Conservation (phyloP, 64 coral and sea anemone genomes). For the Porites australiensis region DNA sequence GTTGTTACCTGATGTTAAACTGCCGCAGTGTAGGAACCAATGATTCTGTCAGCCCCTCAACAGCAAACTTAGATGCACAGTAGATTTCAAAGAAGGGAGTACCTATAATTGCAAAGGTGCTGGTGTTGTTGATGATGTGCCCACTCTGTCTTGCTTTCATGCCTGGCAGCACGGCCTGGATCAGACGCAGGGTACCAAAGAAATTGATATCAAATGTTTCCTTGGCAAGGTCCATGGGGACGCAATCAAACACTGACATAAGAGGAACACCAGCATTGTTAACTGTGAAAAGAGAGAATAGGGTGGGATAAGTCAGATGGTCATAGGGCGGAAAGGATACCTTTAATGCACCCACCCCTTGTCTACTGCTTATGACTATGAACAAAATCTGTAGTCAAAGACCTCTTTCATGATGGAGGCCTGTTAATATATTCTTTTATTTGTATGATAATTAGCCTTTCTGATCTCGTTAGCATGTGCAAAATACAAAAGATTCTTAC, state of each 20-base stretch:
- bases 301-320: too few species aligned
- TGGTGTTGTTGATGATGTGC: conserved; percentile 59
- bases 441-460: too few species aligned
- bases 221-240: conserved; percentile 21
- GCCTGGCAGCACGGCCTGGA: conserved; percentile 37
- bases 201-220: conserved; percentile 52
- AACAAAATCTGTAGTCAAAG: too few species aligned
- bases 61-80: conserved; percentile 75
- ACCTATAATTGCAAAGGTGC: conserved; percentile 46
- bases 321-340: background rate
- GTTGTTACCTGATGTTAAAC: conserved; percentile 72
- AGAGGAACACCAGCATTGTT: conserved; percentile 50
- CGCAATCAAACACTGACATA: conserved; percentile 22
- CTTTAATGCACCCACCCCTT: too few species aligned
- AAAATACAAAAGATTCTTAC: too few species aligned
- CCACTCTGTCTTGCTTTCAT: conserved; percentile 64
- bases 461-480: too few species aligned
- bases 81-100: conserved; percentile 48
- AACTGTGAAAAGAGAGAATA: conserved; percentile 3
- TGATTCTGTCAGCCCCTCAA: conserved; percentile 70
- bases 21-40: conserved; percentile 43
- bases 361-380: too few species aligned
- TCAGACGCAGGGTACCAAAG: conserved; percentile 50
- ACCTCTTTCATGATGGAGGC: too few species aligned
- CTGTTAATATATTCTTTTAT: too few species aligned